A percentile compares a stretch with the other conserved stretches of the same genome.
phyloP scores from a whole-genome alignment of 35 echinoderm and acorn worm species.

The Antedon bifida region DNA sequence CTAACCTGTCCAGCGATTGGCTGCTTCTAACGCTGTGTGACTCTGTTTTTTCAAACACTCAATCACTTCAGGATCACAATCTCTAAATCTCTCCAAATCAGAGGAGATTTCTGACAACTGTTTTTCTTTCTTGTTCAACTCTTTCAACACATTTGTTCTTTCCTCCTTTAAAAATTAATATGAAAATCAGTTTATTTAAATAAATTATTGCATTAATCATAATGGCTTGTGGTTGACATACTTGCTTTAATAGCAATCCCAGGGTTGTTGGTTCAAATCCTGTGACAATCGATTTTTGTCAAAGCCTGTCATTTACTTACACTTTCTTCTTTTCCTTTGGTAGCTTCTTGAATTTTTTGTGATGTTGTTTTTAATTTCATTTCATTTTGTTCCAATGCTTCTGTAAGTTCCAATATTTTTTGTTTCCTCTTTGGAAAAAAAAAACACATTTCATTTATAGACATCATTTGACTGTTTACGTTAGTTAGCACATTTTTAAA shows the following conservation, averaged over 20 bases:
- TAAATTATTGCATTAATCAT: background rate
- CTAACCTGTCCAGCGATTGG: slow-evolving; percentile 98
- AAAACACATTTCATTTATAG: background rate
- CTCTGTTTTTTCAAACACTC: slow-evolving; percentile 67
- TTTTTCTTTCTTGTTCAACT: slow-evolving; percentile 56
- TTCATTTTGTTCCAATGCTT: slow-evolving; percentile 51
- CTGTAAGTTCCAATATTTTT: slow-evolving; percentile 57
- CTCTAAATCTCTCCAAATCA: slow-evolving; percentile 63
- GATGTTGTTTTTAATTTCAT: slow-evolving; percentile 53
- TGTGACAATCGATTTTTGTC: too few species aligned
- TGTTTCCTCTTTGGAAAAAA: slow-evolving; percentile 61
- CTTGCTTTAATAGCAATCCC: too few species aligned
- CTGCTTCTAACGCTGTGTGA: slow-evolving; percentile 54
- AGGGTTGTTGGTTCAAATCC: too few species aligned
- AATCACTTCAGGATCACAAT: slow-evolving; percentile 88
- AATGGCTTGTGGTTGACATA: too few species aligned
- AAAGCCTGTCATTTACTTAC: slow-evolving; percentile 5
- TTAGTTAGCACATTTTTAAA: too few species aligned
- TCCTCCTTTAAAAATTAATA: slow-evolving; percentile 28
- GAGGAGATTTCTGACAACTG: slow-evolving; percentile 22
- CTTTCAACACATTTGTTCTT: slow-evolving; percentile 37
- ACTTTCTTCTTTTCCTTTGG: slow-evolving; percentile 65
- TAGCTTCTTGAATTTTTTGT: slow-evolving; percentile 39
- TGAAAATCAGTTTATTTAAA: background rate
- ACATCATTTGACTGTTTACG: too few species aligned